These are phyloP conservation scores for Diadophis punctatus DNA, from an alignment of 2,113 vertebrate genomes.

Conservation along the genomic window DNA sequence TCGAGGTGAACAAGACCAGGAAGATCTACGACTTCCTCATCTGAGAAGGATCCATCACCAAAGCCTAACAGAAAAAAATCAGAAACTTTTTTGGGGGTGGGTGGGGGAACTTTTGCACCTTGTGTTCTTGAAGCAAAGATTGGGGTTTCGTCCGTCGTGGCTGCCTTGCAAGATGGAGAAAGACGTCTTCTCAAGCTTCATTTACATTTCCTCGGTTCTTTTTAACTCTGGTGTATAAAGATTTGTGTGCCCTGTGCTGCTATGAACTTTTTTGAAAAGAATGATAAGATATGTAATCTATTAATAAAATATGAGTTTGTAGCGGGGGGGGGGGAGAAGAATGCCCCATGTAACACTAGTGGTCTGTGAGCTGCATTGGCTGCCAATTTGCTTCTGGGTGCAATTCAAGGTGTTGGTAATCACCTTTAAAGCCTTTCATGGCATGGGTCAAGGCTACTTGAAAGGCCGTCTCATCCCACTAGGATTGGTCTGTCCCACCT, in stretches of 20 bases:
- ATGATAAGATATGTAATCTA: conserved; percentile 33
- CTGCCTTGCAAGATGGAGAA: background rate
- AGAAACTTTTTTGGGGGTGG: too few species aligned
- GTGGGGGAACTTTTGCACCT: background rate
- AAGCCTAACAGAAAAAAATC: conserved; percentile 69
- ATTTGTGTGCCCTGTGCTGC: conserved; percentile 38
- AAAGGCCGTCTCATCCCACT: too few species aligned
- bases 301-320: conserved; percentile 51
- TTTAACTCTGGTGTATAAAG: conserved; percentile 25
- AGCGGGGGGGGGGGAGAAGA: too few species aligned
- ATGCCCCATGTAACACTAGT: too few species aligned
- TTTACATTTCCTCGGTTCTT: conserved; percentile 14
- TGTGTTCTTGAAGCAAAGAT: background rate
- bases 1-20: conserved; percentile 98
- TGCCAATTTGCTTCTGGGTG: too few species aligned
- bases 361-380: too few species aligned
- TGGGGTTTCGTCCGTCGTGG: background rate
- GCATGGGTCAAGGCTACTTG: too few species aligned
- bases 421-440: too few species aligned
- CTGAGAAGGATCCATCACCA: conserved; percentile 93
- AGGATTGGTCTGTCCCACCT: too few species aligned
- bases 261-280: conserved; percentile 27
- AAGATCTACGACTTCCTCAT: conserved; percentile 99
- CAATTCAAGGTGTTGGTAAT: too few species aligned
- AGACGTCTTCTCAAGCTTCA: conserved; percentile 12